Percentiles rank a stretch among this genome's conserved stretches.
Evolutionary conservation across 92 coral and sea anemone species (phyloP).

Genomic region (Palythoa grandiflora): DNA sequence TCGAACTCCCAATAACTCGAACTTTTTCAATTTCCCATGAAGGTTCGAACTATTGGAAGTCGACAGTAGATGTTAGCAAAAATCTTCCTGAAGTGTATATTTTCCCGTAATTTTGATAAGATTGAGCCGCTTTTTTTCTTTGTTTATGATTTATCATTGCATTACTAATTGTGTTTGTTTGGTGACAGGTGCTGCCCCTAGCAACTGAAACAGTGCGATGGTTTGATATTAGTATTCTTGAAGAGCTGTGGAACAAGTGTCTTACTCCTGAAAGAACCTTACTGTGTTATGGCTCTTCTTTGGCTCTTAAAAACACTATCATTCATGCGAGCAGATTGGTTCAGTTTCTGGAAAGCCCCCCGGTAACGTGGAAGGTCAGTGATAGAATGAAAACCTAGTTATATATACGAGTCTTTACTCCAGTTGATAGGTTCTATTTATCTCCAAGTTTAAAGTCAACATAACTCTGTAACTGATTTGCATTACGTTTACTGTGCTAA

Average conservation of each 20-base stretch:
- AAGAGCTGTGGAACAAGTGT: constrained; percentile 84
- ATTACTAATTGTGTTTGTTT: neutral
- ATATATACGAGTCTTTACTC: no score
- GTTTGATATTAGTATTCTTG: constrained; percentile 91
- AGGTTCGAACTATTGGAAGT: no score
- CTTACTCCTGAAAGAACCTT: constrained; percentile 80
- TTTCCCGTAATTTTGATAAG: neutral
- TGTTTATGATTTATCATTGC: neutral
- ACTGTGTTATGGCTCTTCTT: constrained; percentile 89
- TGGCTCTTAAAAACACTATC: constrained; percentile 84
- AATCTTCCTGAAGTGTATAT: no score
- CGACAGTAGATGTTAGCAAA: no score
- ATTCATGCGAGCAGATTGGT: constrained; percentile 90
- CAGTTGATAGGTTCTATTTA: no score
- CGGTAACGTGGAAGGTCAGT: constrained; percentile 95
- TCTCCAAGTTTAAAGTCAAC: no score
- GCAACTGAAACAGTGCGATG: constrained; percentile 94
- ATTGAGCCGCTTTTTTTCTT: neutral
- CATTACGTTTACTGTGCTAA: no score
- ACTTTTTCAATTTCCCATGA: no score
- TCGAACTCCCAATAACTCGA: no score
- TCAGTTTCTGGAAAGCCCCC: constrained; percentile 93
- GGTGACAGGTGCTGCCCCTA: constrained; percentile 81
- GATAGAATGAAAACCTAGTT: neutral
- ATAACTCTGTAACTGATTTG: no score